phyloP scores from a whole-genome alignment of 1,140 invertebrate species.

The Pogonomyrmex barbatus region DNA sequence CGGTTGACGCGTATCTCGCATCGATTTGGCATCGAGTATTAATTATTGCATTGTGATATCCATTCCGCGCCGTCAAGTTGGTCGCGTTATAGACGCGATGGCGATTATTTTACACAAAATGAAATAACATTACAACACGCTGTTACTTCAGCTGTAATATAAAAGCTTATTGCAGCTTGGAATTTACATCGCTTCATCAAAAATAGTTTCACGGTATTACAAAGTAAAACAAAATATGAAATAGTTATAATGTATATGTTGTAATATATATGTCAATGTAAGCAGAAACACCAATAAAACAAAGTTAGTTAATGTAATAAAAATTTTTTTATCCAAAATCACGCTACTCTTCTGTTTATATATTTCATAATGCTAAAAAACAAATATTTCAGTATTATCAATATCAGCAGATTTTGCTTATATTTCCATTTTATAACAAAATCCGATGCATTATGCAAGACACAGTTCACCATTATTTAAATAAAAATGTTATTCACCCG shows the following conservation, averaged over 20 bases:
- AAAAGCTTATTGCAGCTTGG: constrained; percentile 10
- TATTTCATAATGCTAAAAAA: background rate
- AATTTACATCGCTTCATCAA: constrained; percentile 18
- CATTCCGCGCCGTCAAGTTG: constrained; percentile 59
- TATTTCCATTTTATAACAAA: constrained; percentile 27
- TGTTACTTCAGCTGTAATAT: constrained; percentile 12
- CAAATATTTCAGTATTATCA: constrained; percentile 3
- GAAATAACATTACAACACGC: constrained; percentile 24
- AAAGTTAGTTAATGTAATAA: background rate
- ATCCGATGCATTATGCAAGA: constrained; percentile 34
- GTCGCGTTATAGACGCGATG: constrained; percentile 44
- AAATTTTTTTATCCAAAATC: background rate
- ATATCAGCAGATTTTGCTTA: background rate
- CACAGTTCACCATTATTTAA: constrained; percentile 22
- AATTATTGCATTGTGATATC: constrained; percentile 56
- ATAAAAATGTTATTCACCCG: constrained; percentile 37
- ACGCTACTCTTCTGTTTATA: background rate
- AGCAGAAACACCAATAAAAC: background rate
- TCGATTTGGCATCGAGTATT: constrained; percentile 47
- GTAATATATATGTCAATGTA: background rate
- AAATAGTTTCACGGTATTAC: background rate
- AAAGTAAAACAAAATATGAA: background rate
- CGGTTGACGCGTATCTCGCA: constrained; percentile 53
- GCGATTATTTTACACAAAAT: constrained; percentile 45
- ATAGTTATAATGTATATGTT: background rate